Percentiles rank a stretch among this genome's conserved stretches.
These are phyloP conservation scores for Lasius platythorax DNA, from an alignment of 2,888 invertebrate genomes.

Conservation along the genomic window DNA sequence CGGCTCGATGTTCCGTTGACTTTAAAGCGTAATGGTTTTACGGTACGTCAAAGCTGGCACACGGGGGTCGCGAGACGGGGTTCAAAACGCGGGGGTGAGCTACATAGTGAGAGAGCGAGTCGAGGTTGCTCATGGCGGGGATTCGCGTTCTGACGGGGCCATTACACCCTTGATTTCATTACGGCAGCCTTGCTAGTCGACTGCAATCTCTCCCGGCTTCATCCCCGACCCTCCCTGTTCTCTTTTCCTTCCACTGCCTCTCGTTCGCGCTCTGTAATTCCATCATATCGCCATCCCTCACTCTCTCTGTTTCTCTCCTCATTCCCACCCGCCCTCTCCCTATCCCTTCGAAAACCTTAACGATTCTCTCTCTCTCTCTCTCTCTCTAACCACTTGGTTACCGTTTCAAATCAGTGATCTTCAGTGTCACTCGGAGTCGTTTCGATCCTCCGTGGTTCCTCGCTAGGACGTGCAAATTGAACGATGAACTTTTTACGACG, in stretches of 20 bases:
- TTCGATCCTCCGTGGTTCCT: slow-evolving; percentile 23
- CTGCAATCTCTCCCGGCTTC: slow-evolving; percentile 79
- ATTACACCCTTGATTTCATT: slow-evolving; percentile 85
- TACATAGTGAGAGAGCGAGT: slow-evolving; percentile 66
- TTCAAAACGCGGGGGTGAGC: slow-evolving; percentile 66
- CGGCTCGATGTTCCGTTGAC: slow-evolving; percentile 76
- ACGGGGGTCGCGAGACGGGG: slow-evolving; percentile 67
- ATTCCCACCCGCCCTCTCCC: slow-evolving; percentile 25
- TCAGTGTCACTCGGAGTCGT: slow-evolving; percentile 56
- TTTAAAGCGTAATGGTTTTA: slow-evolving; percentile 81
- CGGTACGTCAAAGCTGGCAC: slow-evolving; percentile 80
- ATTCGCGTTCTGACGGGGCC: slow-evolving; percentile 83
- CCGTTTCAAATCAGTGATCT: slow-evolving; percentile 74
- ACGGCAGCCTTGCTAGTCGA: slow-evolving; percentile 81
- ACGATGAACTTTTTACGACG: slow-evolving; percentile 75
- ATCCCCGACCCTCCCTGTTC: slow-evolving; percentile 60
- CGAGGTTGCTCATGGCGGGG: slow-evolving; percentile 72
- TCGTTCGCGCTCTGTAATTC: slow-evolving; percentile 62
- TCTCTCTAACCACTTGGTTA: slow-evolving; percentile 79
- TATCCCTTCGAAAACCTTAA: slow-evolving; percentile 46
- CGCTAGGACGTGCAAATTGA: slow-evolving; percentile 73
- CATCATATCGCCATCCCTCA: slow-evolving; percentile 46
- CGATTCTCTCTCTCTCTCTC: slow-evolving; percentile 51
- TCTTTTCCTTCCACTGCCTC: slow-evolving; percentile 59
- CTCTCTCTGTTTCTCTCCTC: slow-evolving; percentile 55